Base-by-base conservation (phyloP, 2,797 vertebrate species). In the Thamnophis elegans region DNA sequence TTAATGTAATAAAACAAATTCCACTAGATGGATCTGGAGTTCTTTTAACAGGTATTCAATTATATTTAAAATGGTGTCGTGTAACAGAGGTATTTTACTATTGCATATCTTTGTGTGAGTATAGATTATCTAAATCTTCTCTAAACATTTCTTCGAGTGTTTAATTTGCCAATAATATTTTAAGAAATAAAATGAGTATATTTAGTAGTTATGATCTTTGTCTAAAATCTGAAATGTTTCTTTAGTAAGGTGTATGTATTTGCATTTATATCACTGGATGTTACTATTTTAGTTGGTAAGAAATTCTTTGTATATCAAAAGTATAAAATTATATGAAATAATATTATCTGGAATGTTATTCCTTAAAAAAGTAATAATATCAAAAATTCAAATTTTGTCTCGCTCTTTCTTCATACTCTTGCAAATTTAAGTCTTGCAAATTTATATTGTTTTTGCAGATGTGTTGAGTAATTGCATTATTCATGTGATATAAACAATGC, bases 11-110 rank as follows among this genome's bases (percentile, higher is more conserved):
- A 95, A 97, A 87, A 0, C 73, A 95, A 97, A 53, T 28, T 96
- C 97, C 97, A 97, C 98, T 97, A 98, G 98, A 95, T 97, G 98
- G 97, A 62, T 95, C 97, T 97, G 95, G 94, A 96, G 97, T 92
- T 95, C 98, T 97, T 97, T 96, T 91, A 90, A 93, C 89, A 94
- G 93, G 91, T 65, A 60, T 90, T 0, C 0, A 58, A 58, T 20
- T 82, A 47, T 47, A 82, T 47, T 82, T 82, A 82, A 32, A 36
- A 56, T 65, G 0, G 53, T 51, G 51, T 65, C 1, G 0, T 0
- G 26, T 20, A 90, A 0, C 3, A 89, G 4, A 0, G 0, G 6
- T n/a, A 12, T 47, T 92, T 85, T 82, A 0, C 42, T 26, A 1
- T 87, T 53, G 18, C 12, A 89, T 88, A 59, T 59, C 56, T 32